Evolutionary conservation across 1,140 invertebrate genomes (phyloP).

Genomic region (Hesperophylax magnus): DNA sequence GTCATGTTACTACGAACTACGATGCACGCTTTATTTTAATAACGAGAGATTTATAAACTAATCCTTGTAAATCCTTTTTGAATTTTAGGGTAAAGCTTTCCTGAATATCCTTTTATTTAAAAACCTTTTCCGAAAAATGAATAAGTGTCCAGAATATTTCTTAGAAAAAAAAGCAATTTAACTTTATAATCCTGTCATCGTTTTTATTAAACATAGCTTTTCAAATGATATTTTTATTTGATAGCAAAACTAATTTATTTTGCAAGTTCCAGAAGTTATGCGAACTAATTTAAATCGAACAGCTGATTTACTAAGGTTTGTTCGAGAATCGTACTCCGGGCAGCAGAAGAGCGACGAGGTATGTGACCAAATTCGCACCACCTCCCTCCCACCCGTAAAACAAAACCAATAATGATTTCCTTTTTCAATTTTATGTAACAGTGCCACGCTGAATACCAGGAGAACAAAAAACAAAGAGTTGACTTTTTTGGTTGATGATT

Average conservation of each 20-base stretch:
- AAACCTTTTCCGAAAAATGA: too few relatives aligned
- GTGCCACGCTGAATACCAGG: neutral
- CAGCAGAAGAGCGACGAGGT: slow-evolving; percentile 13
- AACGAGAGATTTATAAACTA: too few relatives aligned
- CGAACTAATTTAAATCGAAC: neutral
- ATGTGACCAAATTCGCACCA: neutral
- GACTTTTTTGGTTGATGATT: neutral
- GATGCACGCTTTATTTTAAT: too few relatives aligned
- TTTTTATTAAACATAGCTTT: too few relatives aligned
- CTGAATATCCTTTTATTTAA: too few relatives aligned
- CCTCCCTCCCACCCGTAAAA: too few relatives aligned
- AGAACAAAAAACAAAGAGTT: neutral
- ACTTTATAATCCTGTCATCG: too few relatives aligned
- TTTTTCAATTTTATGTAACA: neutral
- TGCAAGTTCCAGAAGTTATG: neutral
- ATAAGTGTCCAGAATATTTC: neutral
- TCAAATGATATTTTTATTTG: too few relatives aligned
- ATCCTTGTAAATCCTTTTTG: too few relatives aligned
- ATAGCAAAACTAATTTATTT: neutral
- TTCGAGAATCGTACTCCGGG: neutral
- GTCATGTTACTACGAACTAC: too few relatives aligned
- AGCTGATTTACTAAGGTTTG: neutral
- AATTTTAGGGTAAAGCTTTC: too few relatives aligned
- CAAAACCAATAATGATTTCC: neutral
- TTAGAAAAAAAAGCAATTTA: too few relatives aligned